Conservation (phyloP, 1,140 invertebrate genomes). For the Nebria ingens region DNA sequence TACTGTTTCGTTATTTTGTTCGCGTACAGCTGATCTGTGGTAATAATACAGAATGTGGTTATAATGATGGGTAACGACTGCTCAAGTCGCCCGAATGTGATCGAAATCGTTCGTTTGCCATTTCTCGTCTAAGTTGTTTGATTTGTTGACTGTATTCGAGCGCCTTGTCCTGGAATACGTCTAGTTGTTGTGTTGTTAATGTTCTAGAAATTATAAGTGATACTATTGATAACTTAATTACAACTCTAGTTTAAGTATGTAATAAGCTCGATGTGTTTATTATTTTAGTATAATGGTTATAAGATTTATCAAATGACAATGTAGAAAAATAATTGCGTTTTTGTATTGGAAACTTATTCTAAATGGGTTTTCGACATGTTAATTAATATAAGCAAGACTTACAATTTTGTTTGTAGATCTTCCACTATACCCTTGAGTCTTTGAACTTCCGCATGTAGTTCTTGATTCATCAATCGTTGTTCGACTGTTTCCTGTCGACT, state of each 20-base stretch:
- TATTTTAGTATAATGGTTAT: too few species aligned
- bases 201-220: conserved; percentile 30
- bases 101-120: conserved; percentile 43
- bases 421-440: conserved; percentile 35
- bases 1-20: not conserved
- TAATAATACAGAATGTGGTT: conserved; percentile 7
- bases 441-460: conserved; percentile 39
- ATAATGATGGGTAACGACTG: conserved; percentile 27
- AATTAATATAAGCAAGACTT: conserved; percentile 26
- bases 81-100: conserved; percentile 22
- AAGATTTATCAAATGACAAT: too few species aligned
- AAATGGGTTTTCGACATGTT: too few species aligned
- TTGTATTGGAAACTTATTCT: too few species aligned
- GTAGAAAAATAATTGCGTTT: too few species aligned
- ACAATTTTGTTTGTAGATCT: conserved; percentile 42
- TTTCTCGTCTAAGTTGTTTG: conserved; percentile 40
- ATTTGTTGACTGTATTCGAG: conserved; percentile 43
- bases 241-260: too few species aligned
- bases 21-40: not conserved
- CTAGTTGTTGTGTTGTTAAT: conserved; percentile 37
- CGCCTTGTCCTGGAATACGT: conserved; percentile 42
- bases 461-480: conserved; percentile 37
- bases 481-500: conserved; percentile 41
- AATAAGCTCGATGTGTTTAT: too few species aligned
- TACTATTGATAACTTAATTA: too few species aligned